Evolutionary conservation across 2,888 invertebrate genomes (phyloP).

Genomic region (Xylocampa areola): DNA sequence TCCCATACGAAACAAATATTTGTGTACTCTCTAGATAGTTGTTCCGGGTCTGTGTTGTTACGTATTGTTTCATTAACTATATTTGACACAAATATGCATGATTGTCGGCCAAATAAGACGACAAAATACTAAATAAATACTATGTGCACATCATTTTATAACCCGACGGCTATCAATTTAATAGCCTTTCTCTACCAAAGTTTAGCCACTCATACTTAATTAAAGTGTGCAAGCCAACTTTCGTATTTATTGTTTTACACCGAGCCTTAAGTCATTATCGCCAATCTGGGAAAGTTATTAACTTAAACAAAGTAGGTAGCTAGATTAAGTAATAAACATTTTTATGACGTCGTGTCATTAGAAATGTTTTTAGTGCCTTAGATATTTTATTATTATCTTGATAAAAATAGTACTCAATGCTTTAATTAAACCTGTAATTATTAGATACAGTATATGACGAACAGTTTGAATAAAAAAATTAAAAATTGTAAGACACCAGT

Average conservation of each 20-base stretch:
- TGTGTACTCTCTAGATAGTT: too few relatives aligned
- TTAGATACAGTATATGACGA: too few relatives aligned
- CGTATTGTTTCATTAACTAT: too few relatives aligned
- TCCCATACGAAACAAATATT: too few relatives aligned
- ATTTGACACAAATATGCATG: too few relatives aligned
- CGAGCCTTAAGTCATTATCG: constrained; percentile 16
- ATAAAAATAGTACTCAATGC: too few relatives aligned
- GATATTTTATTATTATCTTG: too few relatives aligned
- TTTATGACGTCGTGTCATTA: constrained; percentile 7
- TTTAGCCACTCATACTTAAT: constrained; percentile 28
- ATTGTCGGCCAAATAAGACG: constrained; percentile 25
- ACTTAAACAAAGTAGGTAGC: constrained; percentile 18
- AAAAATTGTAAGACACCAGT: too few relatives aligned
- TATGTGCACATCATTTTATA: constrained; percentile 20
- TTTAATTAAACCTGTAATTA: too few relatives aligned
- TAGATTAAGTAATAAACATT: constrained; percentile 17
- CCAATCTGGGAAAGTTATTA: constrained; percentile 19
- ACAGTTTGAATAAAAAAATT: too few relatives aligned
- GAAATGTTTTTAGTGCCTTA: too few relatives aligned
- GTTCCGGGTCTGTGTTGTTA: too few relatives aligned
- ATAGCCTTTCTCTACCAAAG: constrained; percentile 33
- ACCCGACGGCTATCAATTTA: constrained; percentile 18
- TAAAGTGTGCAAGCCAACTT: constrained; percentile 16
- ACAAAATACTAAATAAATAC: constrained; percentile 19
- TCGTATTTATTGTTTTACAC: constrained; percentile 38